phyloP scores from a whole-genome alignment of 2,113 vertebrate species.

The Prolemur simus region DNA sequence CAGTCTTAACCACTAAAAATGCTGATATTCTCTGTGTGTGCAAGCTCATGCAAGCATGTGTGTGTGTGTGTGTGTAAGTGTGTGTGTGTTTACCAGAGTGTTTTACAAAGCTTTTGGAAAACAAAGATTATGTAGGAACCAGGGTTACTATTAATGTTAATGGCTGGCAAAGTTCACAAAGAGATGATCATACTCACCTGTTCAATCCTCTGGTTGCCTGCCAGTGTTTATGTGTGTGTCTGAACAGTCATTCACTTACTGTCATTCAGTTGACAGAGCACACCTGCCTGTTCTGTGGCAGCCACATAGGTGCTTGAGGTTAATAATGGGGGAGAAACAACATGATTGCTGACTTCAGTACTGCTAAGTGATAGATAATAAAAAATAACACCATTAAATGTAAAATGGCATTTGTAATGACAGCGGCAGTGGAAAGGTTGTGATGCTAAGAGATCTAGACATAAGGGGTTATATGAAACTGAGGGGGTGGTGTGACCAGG shows the following conservation, averaged over 20 bases:
- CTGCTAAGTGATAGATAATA: not conserved
- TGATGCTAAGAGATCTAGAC: not conserved
- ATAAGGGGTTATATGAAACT: not conserved
- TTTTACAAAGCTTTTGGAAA: constrained; percentile 8
- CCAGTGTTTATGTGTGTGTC: not conserved
- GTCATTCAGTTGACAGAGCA: not conserved
- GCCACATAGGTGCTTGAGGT: not conserved
- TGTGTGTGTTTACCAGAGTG: not conserved
- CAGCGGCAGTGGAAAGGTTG: not conserved
- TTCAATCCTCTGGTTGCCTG: not conserved
- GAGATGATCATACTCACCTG: not conserved
- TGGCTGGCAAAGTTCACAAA: not conserved
- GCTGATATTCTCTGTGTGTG: not conserved
- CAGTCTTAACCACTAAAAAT: not conserved
- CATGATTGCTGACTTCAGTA: not conserved
- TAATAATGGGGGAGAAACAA: not conserved
- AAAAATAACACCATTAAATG: not conserved
- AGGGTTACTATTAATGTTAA: not conserved
- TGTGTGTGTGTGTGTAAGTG: not conserved
- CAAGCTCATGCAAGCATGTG: not conserved
- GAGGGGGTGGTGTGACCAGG: no score
- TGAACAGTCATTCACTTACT: not conserved
- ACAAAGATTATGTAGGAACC: not conserved
- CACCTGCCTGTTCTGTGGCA: not conserved
- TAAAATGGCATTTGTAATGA: not conserved